Conservation (phyloP, 2,888 invertebrate species). For the Hylaea fasciaria region DNA sequence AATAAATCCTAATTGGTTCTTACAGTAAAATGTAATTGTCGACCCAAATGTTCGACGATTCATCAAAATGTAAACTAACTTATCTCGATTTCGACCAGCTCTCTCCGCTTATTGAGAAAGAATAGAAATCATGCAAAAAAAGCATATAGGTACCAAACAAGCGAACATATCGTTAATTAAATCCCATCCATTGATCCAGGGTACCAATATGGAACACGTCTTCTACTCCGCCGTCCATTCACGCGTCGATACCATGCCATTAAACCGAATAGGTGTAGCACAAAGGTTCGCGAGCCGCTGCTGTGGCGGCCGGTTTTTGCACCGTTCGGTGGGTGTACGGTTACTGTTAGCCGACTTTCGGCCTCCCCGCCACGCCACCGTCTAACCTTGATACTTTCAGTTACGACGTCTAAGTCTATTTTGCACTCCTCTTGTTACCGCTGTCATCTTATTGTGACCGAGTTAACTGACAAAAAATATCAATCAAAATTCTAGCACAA, state of each 20-base stretch:
- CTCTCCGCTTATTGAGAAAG: conserved; percentile 58
- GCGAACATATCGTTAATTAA: conserved; percentile 64
- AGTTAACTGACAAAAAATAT: conserved; percentile 83
- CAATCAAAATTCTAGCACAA: conserved; percentile 85
- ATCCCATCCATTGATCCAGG: conserved; percentile 61
- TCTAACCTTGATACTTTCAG: conserved; percentile 84
- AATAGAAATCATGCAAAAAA: conserved; percentile 49
- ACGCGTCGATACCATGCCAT: conserved; percentile 63
- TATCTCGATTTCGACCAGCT: conserved; percentile 58
- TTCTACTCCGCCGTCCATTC: conserved; percentile 60
- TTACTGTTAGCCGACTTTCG: conserved; percentile 82
- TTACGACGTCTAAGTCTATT: conserved; percentile 76
- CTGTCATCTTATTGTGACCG: conserved; percentile 83
- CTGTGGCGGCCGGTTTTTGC: conserved; percentile 74
- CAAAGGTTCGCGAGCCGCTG: conserved; percentile 68
- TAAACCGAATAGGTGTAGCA: conserved; percentile 73
- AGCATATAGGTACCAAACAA: conserved; percentile 45
- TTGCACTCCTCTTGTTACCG: conserved; percentile 82
- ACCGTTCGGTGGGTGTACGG: conserved; percentile 70
- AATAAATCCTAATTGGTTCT: conserved; percentile 54
- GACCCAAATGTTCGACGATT: conserved; percentile 47
- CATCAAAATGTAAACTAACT: conserved; percentile 45
- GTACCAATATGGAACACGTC: conserved; percentile 56
- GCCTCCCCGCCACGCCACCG: conserved; percentile 72
- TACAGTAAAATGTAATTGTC: conserved; percentile 47